Conservation (phyloP, 2,113 vertebrate species). For the Progne subis region DNA sequence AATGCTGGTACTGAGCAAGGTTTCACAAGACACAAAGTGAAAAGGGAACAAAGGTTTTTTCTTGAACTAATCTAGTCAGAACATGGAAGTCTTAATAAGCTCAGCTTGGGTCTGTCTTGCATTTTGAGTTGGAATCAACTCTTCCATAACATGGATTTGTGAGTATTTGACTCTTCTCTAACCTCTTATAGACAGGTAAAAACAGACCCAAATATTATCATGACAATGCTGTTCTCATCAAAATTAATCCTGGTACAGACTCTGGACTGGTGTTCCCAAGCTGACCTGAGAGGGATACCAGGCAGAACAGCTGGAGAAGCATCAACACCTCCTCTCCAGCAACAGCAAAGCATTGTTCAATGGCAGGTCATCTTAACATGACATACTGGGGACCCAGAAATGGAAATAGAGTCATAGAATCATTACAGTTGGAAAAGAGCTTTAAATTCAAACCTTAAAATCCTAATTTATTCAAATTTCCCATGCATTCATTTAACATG, state of each 20-base stretch:
- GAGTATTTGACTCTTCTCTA: not conserved
- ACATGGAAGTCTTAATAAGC: not conserved
- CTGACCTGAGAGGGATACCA: not conserved
- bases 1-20: not conserved
- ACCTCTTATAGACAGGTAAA: accelerated
- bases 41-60: not conserved
- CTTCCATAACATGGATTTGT: not conserved
- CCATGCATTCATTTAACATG: not conserved
- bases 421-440: not conserved
- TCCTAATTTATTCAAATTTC: not conserved
- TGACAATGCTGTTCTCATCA: not conserved
- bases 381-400: not conserved
- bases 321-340: not conserved
- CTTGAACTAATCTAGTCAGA: not conserved
- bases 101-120: not conserved
- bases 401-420: not conserved
- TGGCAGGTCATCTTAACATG: not conserved
- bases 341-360: not conserved
- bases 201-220: not conserved
- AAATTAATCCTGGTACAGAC: not conserved
- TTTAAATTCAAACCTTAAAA: not conserved
- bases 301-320: not conserved
- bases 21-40: not conserved
- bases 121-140: not conserved
- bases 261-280: not conserved